These are phyloP conservation scores for Forbesichthys agassizii DNA, from an alignment of 2,113 vertebrate genomes.

Conservation along the genomic window DNA sequence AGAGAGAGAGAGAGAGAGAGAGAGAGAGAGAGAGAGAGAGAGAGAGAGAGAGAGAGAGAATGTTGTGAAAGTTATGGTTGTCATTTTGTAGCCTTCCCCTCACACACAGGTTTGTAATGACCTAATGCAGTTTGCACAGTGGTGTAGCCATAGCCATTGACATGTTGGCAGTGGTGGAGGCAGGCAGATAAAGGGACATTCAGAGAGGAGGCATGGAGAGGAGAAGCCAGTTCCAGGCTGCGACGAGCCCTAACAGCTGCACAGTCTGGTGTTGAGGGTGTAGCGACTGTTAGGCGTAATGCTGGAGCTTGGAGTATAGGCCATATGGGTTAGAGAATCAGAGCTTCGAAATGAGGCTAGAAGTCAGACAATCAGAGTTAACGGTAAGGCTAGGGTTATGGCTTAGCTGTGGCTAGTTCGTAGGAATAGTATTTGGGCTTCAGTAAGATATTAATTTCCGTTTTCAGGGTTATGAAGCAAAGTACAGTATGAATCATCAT, in stretches of 20 bases:
- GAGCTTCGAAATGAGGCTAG: neutral
- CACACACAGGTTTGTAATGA: constrained; percentile 82
- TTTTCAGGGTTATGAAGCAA: neutral
- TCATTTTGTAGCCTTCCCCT: constrained; percentile 64
- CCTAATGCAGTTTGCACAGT: constrained; percentile 98
- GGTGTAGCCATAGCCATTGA: constrained; percentile 82
- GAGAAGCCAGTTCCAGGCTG: constrained; percentile 76
- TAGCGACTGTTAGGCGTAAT: constrained; percentile 22
- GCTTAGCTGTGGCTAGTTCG: too few species aligned
- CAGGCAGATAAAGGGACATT: constrained; percentile 79
- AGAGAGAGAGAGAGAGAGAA: constrained; percentile 33
- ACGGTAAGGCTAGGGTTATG: too few species aligned
- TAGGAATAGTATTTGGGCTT: too few species aligned
- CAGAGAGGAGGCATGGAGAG: constrained; percentile 60
- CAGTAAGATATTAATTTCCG: too few species aligned
- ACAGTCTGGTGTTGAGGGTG: constrained; percentile 48
- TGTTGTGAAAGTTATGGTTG: constrained; percentile 77
- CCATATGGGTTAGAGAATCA: neutral
- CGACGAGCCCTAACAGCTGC: constrained; percentile 71
- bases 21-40: neutral
- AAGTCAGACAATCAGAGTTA: too few species aligned
- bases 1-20: constrained; percentile 67
- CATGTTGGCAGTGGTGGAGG: constrained; percentile 83
- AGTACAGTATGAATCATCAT: constrained; percentile 5
- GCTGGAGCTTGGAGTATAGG: constrained; percentile 7